Percentiles rank a stretch among this genome's conserved stretches.
phyloP scores from a whole-genome alignment of 1,140 invertebrate genomes.

The Trichonephila inaurata region DNA sequence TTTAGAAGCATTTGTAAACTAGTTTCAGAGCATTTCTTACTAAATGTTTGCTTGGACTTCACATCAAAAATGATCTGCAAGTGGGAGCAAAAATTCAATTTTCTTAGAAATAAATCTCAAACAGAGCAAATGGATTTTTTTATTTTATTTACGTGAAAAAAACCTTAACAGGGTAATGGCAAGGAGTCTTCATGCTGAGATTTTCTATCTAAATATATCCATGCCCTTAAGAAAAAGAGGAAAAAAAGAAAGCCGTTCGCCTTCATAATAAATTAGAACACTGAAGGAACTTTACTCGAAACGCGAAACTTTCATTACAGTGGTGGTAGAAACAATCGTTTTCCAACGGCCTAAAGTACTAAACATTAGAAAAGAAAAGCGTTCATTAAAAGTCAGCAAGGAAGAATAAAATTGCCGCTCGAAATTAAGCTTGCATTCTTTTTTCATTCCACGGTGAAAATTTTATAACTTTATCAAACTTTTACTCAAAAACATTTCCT shows the following conservation, averaged over 20 bases:
- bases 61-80: not conserved
- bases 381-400: not conserved
- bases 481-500: not conserved
- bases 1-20: not conserved
- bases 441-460: not conserved
- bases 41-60: not conserved
- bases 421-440: not conserved
- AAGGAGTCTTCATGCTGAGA: not conserved
- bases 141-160: not conserved
- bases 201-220: not conserved
- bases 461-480: not conserved
- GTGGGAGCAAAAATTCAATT: slow-evolving; percentile 24
- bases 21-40: slow-evolving; percentile 9
- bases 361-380: slow-evolving; percentile 12
- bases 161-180: not conserved
- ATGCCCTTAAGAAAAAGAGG: not conserved
- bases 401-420: not conserved
- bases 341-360: not conserved
- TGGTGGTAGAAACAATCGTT: not conserved
- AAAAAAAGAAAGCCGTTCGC: not conserved
- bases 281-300: not conserved
- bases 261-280: slow-evolving; percentile 30
- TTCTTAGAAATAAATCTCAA: slow-evolving; percentile 25
- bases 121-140: not conserved
- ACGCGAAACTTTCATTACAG: slow-evolving; percentile 43